Evolutionary conservation across 1,140 invertebrate species (phyloP), one percentile per base, ranked within the genome.

Genomic region (Aphelenchoides besseyi): DNA sequence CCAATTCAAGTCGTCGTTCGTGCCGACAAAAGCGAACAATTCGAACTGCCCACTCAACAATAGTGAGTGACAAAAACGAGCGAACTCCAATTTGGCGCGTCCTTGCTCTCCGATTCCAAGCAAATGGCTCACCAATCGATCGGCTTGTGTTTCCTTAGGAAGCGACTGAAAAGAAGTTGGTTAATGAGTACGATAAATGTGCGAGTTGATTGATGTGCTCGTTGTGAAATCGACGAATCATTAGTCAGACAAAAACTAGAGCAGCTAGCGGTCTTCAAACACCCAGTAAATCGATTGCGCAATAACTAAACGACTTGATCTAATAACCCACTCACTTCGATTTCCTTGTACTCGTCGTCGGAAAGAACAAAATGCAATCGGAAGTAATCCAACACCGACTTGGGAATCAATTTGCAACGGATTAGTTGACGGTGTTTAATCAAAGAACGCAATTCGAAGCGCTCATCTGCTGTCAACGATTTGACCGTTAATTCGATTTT

Each of bases 391-490:
- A 66, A 66, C 2, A 66, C 8, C 30, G 41, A 33, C 30, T 53
- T 23, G 1, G 1, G 32, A 36, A 33, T 30, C 3, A 66, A 55
- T 3, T 66, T 66, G 32, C 63, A 66, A 12, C 16, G 1, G n/a
- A 66, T 66, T 37, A 66, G 32, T 1, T 32, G 63, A n/a, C 63
- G 63, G 28, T 66, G 16, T 23, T 23, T 12, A 53, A 33, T 16
- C 9, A 66, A 36, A 33, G 63, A 48, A 69, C 32, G 72, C 76
- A 80, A 66, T 55, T 53, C 72, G 55, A 80, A 77, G 55, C 71
- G 76, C 71, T 77, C 73, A n/a, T n/a, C 41, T 12, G 41, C 41
- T 23, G 41, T 23, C 41, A 12, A 23, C 12, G 55, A 41, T 33
- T 28, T 59, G 55, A 33, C 55, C 5, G 5, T 23, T 8, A 33